These are phyloP conservation scores for Cheilosia soror DNA, from an alignment of 2,888 invertebrate species.

Conservation along the genomic window DNA sequence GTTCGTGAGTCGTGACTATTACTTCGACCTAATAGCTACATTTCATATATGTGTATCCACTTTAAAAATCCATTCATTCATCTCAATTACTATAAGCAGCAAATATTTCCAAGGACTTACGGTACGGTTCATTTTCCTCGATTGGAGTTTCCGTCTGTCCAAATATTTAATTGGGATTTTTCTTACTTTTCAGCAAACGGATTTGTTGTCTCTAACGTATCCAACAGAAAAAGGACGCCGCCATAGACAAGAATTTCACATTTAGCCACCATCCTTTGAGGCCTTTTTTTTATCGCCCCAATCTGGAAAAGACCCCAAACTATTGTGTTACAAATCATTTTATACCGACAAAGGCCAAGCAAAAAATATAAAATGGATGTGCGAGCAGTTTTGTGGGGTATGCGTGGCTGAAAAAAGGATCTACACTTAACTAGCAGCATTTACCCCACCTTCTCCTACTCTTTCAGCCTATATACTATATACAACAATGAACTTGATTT, in stretches of 20 bases:
- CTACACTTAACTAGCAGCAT: conserved; percentile 65
- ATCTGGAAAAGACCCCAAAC: conserved; percentile 39
- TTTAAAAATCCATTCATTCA: not conserved
- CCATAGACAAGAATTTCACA: conserved; percentile 24
- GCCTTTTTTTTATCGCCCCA: conserved; percentile 29
- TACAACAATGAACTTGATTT: conserved; percentile 73
- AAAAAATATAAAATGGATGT: conserved; percentile 21
- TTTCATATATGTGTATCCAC: too few species aligned
- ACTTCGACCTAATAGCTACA: too few species aligned
- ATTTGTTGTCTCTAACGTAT: conserved; percentile 51
- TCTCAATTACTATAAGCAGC: not conserved
- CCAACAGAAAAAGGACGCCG: conserved; percentile 18
- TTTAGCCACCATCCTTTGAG: conserved; percentile 23
- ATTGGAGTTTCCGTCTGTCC: not conserved
- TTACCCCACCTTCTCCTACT: conserved; percentile 42
- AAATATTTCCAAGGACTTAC: not conserved
- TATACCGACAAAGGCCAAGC: conserved; percentile 15
- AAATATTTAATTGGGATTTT: conserved; percentile 40
- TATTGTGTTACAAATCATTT: conserved; percentile 67
- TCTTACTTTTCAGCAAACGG: conserved; percentile 56
- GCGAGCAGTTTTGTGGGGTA: conserved; percentile 45
- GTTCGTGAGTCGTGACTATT: too few species aligned
- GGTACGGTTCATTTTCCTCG: not conserved
- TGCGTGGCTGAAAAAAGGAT: conserved; percentile 38
- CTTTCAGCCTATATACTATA: conserved; percentile 33